These are phyloP conservation scores for Chesias legatella DNA, from an alignment of 2,888 invertebrate genomes.

Conservation along the genomic window DNA sequence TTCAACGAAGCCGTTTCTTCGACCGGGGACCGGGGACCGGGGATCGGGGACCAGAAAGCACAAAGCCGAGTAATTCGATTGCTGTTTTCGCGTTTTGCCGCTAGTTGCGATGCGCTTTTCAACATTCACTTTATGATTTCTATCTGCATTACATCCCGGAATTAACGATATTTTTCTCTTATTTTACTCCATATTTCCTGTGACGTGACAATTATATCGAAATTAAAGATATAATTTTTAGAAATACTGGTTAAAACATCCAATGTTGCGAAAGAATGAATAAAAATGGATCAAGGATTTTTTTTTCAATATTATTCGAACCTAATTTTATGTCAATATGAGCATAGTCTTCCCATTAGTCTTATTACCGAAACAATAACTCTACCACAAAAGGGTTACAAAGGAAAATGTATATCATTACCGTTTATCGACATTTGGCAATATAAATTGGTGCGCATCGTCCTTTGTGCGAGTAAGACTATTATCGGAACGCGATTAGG, in stretches of 20 bases:
- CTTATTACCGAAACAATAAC: neutral
- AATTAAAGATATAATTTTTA: no score
- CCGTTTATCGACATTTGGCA: conserved; percentile 63
- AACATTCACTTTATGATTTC: neutral
- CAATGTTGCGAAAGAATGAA: no score
- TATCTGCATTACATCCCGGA: no score
- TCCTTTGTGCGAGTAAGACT: conserved; percentile 73
- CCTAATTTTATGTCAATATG: no score
- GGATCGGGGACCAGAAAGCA: no score
- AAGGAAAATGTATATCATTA: conserved; percentile 9
- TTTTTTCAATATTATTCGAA: no score
- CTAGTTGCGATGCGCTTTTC: conserved; percentile 9
- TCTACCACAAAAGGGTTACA: conserved; percentile 4
- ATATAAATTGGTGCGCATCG: conserved; percentile 69
- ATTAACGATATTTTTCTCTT: no score
- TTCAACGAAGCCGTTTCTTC: conserved; percentile 27
- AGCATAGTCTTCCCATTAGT: no score
- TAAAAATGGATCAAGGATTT: no score
- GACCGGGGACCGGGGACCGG: neutral
- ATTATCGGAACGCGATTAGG: conserved; percentile 73
- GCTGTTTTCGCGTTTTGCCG: conserved; percentile 13
- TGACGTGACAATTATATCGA: no score
- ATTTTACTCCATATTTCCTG: no score
- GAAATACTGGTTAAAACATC: no score
- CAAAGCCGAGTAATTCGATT: conserved; percentile 26